These are phyloP conservation scores for Agrilus planipennis DNA, from an alignment of 1,140 invertebrate genomes.

Conservation along the genomic window DNA sequence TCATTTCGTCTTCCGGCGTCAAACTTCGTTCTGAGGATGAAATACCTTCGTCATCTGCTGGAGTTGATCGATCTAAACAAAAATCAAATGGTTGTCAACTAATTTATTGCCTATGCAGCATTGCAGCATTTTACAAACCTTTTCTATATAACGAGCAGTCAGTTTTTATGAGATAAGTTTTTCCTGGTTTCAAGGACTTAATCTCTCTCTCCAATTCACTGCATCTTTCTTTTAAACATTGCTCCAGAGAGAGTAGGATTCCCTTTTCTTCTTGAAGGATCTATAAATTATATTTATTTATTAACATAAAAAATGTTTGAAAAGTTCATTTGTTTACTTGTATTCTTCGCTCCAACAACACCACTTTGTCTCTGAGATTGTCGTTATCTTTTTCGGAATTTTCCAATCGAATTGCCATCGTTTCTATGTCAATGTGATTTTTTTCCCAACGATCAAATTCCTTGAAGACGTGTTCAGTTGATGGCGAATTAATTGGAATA, in stretches of 20 bases:
- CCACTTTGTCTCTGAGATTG: slow-evolving; percentile 46
- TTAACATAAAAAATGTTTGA: background rate
- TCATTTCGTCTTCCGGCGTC: slow-evolving; percentile 49
- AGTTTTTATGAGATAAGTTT: slow-evolving; percentile 8
- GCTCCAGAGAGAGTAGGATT: slow-evolving; percentile 59
- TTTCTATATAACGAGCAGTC: slow-evolving; percentile 14
- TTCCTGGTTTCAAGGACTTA: slow-evolving; percentile 25
- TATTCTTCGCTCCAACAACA: slow-evolving; percentile 55
- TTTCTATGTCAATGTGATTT: slow-evolving; percentile 59
- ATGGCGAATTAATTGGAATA: slow-evolving; percentile 37
- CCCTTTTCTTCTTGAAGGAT: slow-evolving; percentile 70
- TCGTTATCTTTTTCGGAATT: slow-evolving; percentile 46
- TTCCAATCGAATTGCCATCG: slow-evolving; percentile 41
- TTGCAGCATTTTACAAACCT: background rate
- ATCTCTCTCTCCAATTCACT: slow-evolving; percentile 52
- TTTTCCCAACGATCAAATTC: slow-evolving; percentile 61
- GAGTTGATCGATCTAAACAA: slow-evolving; percentile 46
- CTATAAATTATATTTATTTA: slow-evolving; percentile 32
- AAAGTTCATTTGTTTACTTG: slow-evolving; percentile 37
- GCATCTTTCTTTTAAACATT: slow-evolving; percentile 62
- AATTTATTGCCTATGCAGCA: background rate
- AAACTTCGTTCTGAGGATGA: slow-evolving; percentile 69
- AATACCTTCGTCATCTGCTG: slow-evolving; percentile 74
- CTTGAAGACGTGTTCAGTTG: slow-evolving; percentile 42
- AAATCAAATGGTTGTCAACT: too few relatives aligned